A percentile compares a stretch with the other conserved stretches of the same genome.
Evolutionary conservation across 2,113 vertebrate genomes (phyloP).

Genomic region (Phalacrocorax brasilianus): DNA sequence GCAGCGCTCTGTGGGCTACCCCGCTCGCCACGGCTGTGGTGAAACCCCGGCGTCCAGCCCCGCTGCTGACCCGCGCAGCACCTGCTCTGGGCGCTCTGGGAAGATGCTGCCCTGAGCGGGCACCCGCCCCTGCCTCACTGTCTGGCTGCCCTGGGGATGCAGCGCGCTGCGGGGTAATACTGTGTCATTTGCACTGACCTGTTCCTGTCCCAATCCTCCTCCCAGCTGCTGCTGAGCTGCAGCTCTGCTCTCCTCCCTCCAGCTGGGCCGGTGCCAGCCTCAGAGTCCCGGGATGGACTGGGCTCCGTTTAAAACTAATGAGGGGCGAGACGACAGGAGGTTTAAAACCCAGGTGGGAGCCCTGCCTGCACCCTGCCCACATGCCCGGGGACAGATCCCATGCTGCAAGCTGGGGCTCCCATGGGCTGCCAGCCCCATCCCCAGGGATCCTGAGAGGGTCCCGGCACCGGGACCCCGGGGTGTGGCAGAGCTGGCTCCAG

Average conservation of each 20-base stretch:
- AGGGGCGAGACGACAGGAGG: neutral
- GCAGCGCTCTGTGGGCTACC: rapidly evolving
- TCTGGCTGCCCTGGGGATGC: neutral
- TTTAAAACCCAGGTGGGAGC: neutral
- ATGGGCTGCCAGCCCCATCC: rapidly evolving
- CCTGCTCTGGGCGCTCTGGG: rapidly evolving
- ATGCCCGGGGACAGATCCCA: neutral
- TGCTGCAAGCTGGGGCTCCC: no score
- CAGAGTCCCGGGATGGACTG: neutral
- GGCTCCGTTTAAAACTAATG: neutral
- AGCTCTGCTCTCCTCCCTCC: neutral
- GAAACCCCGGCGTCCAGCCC: neutral
- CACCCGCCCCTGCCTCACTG: neutral
- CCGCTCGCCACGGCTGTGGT: neutral
- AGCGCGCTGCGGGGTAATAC: rapidly evolving
- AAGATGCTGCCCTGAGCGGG: neutral
- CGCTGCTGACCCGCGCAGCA: neutral
- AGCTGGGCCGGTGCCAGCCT: neutral
- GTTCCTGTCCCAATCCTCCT: neutral
- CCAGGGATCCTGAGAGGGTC: neutral
- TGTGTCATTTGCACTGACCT: rapidly evolving
- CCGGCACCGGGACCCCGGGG: rapidly evolving
- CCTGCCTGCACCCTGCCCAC: neutral
- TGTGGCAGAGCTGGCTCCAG: rapidly evolving
- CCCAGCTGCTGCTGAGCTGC: neutral